These are phyloP conservation scores for Stenchaetothrips biformis DNA, from an alignment of 2,888 invertebrate genomes.

Conservation along the genomic window DNA sequence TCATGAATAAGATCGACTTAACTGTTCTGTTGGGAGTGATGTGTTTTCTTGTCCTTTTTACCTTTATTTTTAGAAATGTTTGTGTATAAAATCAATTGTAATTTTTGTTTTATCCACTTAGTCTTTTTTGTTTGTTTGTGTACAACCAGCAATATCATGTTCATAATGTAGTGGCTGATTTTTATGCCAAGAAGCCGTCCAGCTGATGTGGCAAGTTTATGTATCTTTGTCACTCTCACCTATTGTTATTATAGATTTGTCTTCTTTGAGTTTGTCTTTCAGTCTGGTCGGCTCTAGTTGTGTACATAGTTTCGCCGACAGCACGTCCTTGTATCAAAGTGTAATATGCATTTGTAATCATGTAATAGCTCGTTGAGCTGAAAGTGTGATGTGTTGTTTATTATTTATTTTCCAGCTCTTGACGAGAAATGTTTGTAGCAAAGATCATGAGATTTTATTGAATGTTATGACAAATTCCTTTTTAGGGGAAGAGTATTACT, in stretches of 20 bases:
- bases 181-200: background rate
- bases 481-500: conserved; percentile 10
- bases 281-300: background rate
- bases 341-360: conserved; percentile 22
- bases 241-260: background rate
- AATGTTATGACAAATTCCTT: conserved; percentile 9
- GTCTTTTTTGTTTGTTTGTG: conserved; percentile 13
- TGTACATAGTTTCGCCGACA: background rate
- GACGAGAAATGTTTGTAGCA: conserved; percentile 5
- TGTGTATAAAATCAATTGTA: background rate
- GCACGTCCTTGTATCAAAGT: conserved; percentile 3
- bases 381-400: conserved; percentile 17
- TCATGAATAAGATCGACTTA: background rate
- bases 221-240: background rate
- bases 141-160: conserved; percentile 6
- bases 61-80: background rate
- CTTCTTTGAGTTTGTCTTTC: background rate
- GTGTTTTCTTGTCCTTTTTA: conserved; percentile 11
- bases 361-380: conserved; percentile 12
- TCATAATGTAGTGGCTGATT: background rate
- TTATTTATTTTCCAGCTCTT: background rate
- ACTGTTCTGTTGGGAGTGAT: background rate
- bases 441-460: conserved; percentile 20
- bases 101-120: background rate
- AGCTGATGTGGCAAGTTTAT: background rate